Base-by-base conservation (phyloP, 1,140 invertebrate genomes). In the Cephus cinctus region DNA sequence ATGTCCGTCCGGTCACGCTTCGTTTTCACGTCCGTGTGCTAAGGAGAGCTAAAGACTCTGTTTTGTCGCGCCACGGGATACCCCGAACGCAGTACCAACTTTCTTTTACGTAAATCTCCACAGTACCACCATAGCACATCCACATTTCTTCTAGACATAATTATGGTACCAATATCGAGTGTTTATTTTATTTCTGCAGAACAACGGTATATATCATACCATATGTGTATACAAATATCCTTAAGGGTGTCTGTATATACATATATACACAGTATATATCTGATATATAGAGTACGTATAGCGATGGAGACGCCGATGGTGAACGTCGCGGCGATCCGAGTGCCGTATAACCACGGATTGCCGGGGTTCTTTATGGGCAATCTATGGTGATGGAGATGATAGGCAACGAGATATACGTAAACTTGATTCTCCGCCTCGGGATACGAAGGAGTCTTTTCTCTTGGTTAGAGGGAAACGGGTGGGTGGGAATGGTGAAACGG, bases 321-420 rank as follows among this genome's bases (percentile, higher is more conserved):
- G 21, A 38, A 27, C 43, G 50, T 56, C 49, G 47, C 45, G 55
- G 27, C 27, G 27, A 30, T 30, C 11, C 9, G 14, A 11, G 15
- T 36, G 34, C 14, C 57, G 69, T 75, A 76, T 73, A 76, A 75
- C 73, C 73, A 73, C 73, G 71, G 68, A 74, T 76, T 73, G 68
- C 60, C 52, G 49, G 63, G 63, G 64, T 75, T 70, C 71, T 77
- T 77, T 77, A 77, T 77, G 72, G 74, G 63, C 73, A 75, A 77
- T 77, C 72, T 74, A 75, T 75, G 72, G 73, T 76, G 73, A 76
- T 76, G 71, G 72, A 75, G 65, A 76, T 76, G 74, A 76, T 76
- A 73, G 73, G 70, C 67, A 69, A 73, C 56, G 63, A 71, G 69
- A 75, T 75, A 74, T 73, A 75, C 69, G 65, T 72, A 68, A 74